Evolutionary conservation across 2,113 vertebrate species (phyloP).

Genomic region (Oceanodroma tethys): DNA sequence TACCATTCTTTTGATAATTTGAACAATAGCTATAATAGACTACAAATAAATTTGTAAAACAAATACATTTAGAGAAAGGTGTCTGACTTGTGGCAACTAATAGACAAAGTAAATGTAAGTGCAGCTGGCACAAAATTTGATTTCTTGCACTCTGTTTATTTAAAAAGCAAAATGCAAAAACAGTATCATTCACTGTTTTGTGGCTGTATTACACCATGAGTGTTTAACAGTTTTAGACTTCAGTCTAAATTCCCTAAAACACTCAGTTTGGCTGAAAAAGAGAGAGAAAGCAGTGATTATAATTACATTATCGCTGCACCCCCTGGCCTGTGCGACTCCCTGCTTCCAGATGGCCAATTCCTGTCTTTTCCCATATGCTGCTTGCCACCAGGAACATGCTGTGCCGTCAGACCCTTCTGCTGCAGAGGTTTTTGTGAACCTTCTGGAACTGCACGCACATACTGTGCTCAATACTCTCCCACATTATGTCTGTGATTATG

Average conservation of each 20-base stretch:
- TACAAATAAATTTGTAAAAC: neutral
- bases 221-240: neutral
- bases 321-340: neutral
- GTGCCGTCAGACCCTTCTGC: neutral
- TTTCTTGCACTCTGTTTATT: neutral
- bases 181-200: neutral
- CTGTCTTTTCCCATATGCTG: neutral
- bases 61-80: neutral
- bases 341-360: neutral
- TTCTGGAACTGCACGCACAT: neutral
- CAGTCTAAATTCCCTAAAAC: neutral
- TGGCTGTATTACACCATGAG: neutral
- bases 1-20: neutral
- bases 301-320: neutral
- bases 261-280: neutral
- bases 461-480: neutral
- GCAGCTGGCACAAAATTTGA: neutral
- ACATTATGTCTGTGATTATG: neutral
- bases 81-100: neutral
- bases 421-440: neutral
- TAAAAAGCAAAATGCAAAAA: neutral
- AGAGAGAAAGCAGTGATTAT: neutral
- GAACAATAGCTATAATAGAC: neutral
- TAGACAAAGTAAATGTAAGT: neutral
- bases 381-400: neutral